Evolutionary conservation across 1,140 invertebrate genomes (phyloP).

Genomic region (Callitettix versicolor): DNA sequence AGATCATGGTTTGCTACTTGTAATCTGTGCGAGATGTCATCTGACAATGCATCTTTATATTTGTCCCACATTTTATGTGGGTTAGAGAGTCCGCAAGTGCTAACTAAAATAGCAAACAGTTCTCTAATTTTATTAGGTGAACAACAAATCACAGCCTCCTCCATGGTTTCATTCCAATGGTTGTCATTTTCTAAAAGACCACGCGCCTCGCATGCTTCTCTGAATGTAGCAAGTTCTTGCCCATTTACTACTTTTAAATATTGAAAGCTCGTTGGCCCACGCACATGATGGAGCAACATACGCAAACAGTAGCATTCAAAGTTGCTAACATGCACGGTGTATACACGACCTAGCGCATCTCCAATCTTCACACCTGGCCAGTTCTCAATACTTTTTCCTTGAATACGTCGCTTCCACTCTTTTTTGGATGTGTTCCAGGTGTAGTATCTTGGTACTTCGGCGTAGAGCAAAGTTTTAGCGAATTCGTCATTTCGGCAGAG

Average conservation of each 20-base stretch:
- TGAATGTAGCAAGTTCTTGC: not conserved
- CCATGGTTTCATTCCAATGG: slow-evolving; percentile 26
- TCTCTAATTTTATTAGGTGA: not conserved
- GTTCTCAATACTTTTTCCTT: slow-evolving; percentile 23
- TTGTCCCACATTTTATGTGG: not conserved
- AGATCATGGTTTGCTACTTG: not conserved
- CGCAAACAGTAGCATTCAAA: not conserved
- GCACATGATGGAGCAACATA: not conserved
- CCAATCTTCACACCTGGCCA: slow-evolving; percentile 18
- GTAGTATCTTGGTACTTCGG: not conserved
- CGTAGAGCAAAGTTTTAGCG: not conserved
- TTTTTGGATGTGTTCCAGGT: not conserved
- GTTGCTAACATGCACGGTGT: slow-evolving; percentile 2
- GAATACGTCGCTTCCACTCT: slow-evolving; percentile 15
- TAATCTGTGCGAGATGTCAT: not conserved
- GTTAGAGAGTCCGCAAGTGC: slow-evolving; percentile 14
- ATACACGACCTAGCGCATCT: slow-evolving; percentile 23
- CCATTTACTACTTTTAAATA: not conserved
- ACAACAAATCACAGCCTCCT: not conserved
- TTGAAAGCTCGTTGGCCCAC: not conserved
- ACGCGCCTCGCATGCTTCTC: not conserved
- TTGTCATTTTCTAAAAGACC: not conserved
- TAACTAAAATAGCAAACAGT: not conserved
- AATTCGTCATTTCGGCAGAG: not conserved
- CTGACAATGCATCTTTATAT: not conserved